Conservation (phyloP, 2,113 vertebrate species). For the Lonchura striata region DNA sequence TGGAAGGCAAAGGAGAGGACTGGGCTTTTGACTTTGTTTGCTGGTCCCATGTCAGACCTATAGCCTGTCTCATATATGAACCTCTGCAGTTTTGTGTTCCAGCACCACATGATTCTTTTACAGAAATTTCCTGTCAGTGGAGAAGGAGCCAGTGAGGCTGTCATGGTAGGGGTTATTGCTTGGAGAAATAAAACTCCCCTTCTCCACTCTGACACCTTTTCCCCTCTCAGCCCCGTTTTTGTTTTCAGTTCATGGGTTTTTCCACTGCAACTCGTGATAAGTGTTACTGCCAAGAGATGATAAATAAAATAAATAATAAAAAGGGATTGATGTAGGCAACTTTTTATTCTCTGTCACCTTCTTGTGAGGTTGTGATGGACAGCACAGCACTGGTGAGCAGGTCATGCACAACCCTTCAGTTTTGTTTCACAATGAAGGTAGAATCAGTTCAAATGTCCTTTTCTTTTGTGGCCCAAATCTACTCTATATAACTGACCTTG, state of each 20-base stretch:
- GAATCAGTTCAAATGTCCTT: neutral
- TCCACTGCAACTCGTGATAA: neutral
- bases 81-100: neutral
- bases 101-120: slow-evolving; percentile 35
- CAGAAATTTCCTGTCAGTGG: slow-evolving; percentile 34
- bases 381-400: neutral
- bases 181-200: neutral
- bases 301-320: neutral
- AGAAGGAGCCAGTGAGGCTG: neutral
- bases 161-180: neutral
- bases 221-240: neutral
- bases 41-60: neutral
- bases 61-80: neutral
- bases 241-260: neutral
- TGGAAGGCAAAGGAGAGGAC: neutral
- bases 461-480: neutral
- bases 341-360: neutral
- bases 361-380: neutral
- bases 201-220: neutral
- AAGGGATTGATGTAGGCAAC: neutral
- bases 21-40: neutral
- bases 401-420: neutral
- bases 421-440: neutral
- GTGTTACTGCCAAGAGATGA: neutral
- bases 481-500: neutral